Conservation (phyloP, 23 tunicate species). For the Trididemnum miniatum region DNA sequence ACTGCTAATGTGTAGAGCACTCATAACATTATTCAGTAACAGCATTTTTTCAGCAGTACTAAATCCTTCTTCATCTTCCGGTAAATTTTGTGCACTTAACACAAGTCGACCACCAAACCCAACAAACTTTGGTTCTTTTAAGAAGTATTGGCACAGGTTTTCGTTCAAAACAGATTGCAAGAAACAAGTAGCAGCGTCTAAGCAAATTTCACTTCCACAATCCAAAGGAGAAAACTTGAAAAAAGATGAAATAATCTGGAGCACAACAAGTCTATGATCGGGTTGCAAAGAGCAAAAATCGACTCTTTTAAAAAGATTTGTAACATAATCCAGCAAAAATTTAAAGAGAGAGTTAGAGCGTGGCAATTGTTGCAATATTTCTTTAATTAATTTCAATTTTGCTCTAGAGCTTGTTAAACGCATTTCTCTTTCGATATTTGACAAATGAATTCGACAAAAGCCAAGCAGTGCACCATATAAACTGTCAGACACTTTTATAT, state of each 20-base stretch:
- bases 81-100: too few species aligned
- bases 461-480: background rate
- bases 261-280: too few species aligned
- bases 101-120: conserved; percentile 17
- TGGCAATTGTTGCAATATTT: background rate
- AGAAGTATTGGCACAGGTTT: background rate
- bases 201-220: too few species aligned
- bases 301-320: background rate
- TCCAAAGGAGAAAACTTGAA: too few species aligned
- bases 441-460: background rate
- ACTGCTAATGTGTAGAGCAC: background rate
- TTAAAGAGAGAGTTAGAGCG: background rate
- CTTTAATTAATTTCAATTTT: background rate
- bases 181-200: too few species aligned
- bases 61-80: background rate
- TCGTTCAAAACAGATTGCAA: too few species aligned
- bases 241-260: too few species aligned
- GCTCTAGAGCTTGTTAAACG: background rate
- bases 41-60: conserved; percentile 24
- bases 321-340: background rate
- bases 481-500: background rate
- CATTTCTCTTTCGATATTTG: background rate
- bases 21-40: background rate
- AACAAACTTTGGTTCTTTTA: conserved; percentile 12
- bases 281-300: background rate